Base-by-base conservation (phyloP, 2,888 invertebrate genomes). In the Erebia ligea region DNA sequence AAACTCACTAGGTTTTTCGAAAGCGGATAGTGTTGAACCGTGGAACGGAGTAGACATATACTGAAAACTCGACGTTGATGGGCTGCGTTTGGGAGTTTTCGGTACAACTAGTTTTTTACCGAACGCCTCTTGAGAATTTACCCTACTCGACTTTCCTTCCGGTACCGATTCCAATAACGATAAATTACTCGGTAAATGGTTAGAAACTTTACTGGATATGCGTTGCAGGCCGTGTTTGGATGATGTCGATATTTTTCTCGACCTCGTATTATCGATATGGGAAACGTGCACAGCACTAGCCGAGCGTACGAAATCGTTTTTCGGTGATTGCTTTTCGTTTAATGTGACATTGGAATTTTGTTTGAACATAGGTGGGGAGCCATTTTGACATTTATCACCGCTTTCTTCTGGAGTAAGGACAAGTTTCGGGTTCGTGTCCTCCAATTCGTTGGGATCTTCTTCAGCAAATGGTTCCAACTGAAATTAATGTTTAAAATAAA, bases 21-120 rank as follows among this genome's bases (percentile, higher is more conserved):
- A 94, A 0, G 95, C 95, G 0, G 97, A 97, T 0, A 97, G 80
- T 0, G 97, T 97, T 57, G 97, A 97, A 0, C 97, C 97, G 78
- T 97, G 97, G 82, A 97, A 97, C 0, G 97, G 97, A 0, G 97
- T 97, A 62, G 96, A 96, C 83, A 97, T 95, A 81, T 97, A 98
- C 75, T 97, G 96, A 77, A 98, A 97, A 63, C 97, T 97, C 52
- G 97, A 97, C 0, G 96, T 96, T 0, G 97, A 97, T 0, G 97
- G 96, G 42, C 96, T 97, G 0, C 95, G 94, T 80, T 94, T 95
- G 0, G 96, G 96, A 1, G 94, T 90, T 63, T 94, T 94, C 0
- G 89, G 89, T 0, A 88, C 85, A 0, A 85, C 80, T 2, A 90
- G 70, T 17, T 91, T 91, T 69, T 87, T 94, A 0, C 89, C 81